A percentile compares a stretch with the other conserved stretches of the same genome.
phyloP scores from a whole-genome alignment of 1,140 invertebrate species.

The Bombus picipes region DNA sequence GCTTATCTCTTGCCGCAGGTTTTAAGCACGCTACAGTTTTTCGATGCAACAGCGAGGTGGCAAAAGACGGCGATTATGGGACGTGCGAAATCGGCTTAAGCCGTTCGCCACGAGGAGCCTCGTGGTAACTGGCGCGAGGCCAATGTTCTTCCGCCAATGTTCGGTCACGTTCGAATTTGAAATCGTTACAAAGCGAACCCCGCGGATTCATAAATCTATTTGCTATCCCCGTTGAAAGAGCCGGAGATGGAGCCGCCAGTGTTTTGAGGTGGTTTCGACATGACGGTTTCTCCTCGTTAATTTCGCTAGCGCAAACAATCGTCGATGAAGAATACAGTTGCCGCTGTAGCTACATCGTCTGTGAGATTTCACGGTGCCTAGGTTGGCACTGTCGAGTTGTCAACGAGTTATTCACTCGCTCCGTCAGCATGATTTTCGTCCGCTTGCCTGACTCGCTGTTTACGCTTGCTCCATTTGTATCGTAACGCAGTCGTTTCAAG shows the following conservation, averaged over 20 bases:
- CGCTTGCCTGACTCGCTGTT: not conserved
- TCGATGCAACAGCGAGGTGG: not conserved
- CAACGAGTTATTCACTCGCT: constrained; percentile 18
- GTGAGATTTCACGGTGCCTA: not conserved
- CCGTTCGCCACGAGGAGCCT: not conserved
- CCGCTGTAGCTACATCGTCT: not conserved
- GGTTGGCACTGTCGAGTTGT: constrained; percentile 22
- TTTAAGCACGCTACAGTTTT: not conserved
- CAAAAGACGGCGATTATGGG: not conserved
- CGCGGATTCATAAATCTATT: constrained; percentile 22
- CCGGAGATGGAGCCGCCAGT: not conserved
- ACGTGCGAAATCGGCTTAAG: not conserved
- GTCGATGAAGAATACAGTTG: not conserved
- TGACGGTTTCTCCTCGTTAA: not conserved
- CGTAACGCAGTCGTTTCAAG: not conserved
- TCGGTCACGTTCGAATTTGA: constrained; percentile 30
- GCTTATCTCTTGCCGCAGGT: too few relatives aligned
- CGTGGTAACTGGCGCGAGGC: constrained; percentile 14
- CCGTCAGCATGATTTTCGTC: constrained; percentile 8
- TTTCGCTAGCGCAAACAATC: not conserved
- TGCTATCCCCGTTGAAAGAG: not conserved
- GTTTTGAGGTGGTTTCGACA: not conserved
- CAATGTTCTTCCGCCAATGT: constrained; percentile 17
- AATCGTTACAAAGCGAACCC: not conserved
- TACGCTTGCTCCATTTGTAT: constrained; percentile 19